A percentile compares a stretch with the other conserved stretches of the same genome.
Conservation (phyloP, 1,140 invertebrate genomes). For the Zaprionus camerounensis region DNA sequence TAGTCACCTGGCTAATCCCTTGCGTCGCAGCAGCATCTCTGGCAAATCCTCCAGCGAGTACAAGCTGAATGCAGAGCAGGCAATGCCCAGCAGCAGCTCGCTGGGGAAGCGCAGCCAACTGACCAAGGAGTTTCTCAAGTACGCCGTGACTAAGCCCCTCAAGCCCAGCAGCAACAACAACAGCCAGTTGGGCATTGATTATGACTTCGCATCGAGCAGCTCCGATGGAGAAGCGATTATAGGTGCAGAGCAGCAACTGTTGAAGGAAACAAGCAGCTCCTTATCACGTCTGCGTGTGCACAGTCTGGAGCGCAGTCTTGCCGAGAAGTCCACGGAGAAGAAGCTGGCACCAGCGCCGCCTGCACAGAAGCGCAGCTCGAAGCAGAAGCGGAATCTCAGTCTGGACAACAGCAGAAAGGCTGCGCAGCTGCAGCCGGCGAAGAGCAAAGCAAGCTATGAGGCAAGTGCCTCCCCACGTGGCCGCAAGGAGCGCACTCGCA, state of each 20-base stretch:
- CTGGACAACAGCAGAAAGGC: conserved; percentile 64
- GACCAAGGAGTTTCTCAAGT: conserved; percentile 71
- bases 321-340: conserved; percentile 54
- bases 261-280: conserved; percentile 40
- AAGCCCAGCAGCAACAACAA: conserved; percentile 29
- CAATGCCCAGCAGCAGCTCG: conserved; percentile 60
- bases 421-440: background rate
- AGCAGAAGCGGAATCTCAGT: conserved; percentile 80
- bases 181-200: conserved; percentile 23
- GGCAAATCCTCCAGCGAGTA: conserved; percentile 56
- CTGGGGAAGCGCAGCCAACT: conserved; percentile 70
- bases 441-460: conserved; percentile 23
- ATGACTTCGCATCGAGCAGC: conserved; percentile 68
- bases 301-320: conserved; percentile 70
- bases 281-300: conserved; percentile 57
- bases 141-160: conserved; percentile 52
- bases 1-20: conserved; percentile 80
- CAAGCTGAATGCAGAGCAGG: conserved; percentile 26
- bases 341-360: conserved; percentile 18
- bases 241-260: conserved; percentile 8
- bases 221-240: conserved; percentile 66
- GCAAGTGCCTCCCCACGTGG: background rate
- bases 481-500: conserved; percentile 54
- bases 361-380: conserved; percentile 65
- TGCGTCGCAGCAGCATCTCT: conserved; percentile 78